phyloP scores from a whole-genome alignment of 1,140 invertebrate species.

The Cylas formicarius region DNA sequence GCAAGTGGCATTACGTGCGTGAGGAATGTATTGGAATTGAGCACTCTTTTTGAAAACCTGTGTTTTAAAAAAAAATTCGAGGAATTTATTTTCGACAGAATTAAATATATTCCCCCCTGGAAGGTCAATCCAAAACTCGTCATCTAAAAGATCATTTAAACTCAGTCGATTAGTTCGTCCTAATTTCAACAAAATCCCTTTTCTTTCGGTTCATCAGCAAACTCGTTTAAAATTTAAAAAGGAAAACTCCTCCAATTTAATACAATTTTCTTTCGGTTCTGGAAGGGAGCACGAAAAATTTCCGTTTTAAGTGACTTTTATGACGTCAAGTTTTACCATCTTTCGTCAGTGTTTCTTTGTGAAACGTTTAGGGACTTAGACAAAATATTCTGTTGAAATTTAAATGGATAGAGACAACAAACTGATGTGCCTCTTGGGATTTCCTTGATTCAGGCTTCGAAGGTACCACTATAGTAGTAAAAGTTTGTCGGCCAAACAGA shows the following conservation, averaged over 20 bases:
- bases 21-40: no score
- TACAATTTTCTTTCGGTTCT: constrained; percentile 9
- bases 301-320: constrained; percentile 7
- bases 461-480: no score
- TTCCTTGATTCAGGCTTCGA: no score
- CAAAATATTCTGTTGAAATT: no score
- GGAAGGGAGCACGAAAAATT: not conserved
- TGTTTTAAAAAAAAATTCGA: not conserved
- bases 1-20: no score
- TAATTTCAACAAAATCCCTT: constrained; percentile 10
- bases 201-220: constrained; percentile 9
- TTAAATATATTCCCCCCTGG: constrained; percentile 4
- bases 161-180: constrained; percentile 6
- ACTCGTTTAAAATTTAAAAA: constrained; percentile 6
- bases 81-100: constrained; percentile 6
- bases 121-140: constrained; percentile 4
- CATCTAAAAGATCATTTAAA: constrained; percentile 11
- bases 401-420: no score
- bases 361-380: no score
- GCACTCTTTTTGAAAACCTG: not conserved
- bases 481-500: no score
- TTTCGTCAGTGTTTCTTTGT: no score
- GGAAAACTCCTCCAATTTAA: constrained; percentile 1
- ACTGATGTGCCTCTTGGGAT: no score
- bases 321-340: no score